Evolutionary conservation across 1,140 invertebrate genomes (phyloP).

Genomic region (Heliconius himera): DNA sequence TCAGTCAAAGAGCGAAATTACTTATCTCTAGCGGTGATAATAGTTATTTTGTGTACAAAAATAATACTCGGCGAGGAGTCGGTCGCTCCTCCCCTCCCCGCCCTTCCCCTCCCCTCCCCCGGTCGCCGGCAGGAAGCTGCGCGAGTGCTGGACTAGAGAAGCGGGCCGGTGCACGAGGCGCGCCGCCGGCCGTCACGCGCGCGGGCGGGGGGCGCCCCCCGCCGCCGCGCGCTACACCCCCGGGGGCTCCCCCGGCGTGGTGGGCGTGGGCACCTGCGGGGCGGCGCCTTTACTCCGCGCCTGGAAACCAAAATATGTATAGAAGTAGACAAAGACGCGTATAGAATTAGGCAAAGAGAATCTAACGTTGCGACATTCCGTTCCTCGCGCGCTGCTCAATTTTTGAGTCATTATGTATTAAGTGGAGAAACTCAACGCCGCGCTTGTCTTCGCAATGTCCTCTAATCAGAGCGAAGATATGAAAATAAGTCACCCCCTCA

Average conservation of each 20-base stretch:
- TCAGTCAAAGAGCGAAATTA: slow-evolving; percentile 4
- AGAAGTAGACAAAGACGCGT: no score
- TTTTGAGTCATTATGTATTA: background rate
- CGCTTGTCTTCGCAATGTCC: no score
- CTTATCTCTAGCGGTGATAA: slow-evolving; percentile 3
- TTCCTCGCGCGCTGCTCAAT: background rate
- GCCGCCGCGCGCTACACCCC: slow-evolving; percentile 53
- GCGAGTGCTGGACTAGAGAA: slow-evolving; percentile 7
- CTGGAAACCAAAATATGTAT: slow-evolving; percentile 40
- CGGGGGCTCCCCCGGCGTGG: slow-evolving; percentile 47
- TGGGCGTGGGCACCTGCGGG: slow-evolving; percentile 62
- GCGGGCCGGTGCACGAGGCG: background rate
- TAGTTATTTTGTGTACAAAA: slow-evolving; percentile 7
- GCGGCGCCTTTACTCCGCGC: slow-evolving; percentile 70
- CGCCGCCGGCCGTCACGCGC: slow-evolving; percentile 37
- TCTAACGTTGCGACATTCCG: no score
- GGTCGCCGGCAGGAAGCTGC: slow-evolving; percentile 3
- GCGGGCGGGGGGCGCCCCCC: slow-evolving; percentile 43
- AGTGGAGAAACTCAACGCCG: no score
- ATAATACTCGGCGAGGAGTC: slow-evolving; percentile 7
- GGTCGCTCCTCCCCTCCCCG: background rate
- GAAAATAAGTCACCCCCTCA: no score
- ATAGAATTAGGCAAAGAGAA: no score
- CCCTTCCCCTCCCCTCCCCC: background rate
- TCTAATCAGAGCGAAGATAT: no score